Conservation (phyloP, 1,140 invertebrate genomes). For the Gonioctena quinquepunctata region DNA sequence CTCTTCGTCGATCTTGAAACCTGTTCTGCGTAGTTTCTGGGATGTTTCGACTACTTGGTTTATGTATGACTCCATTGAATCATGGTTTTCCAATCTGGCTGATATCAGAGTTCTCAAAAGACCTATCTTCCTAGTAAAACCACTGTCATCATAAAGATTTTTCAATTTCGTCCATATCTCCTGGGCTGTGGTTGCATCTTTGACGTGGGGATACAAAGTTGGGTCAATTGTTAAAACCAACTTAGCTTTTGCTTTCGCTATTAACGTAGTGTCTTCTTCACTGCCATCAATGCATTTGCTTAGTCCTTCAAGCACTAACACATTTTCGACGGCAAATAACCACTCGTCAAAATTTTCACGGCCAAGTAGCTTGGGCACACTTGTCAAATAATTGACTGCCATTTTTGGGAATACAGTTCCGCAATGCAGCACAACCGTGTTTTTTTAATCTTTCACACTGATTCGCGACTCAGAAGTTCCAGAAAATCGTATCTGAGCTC, state of each 20-base stretch:
- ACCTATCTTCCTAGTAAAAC: slow-evolving; percentile 22
- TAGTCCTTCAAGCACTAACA: slow-evolving; percentile 38
- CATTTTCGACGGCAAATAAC: slow-evolving; percentile 36
- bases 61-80: slow-evolving; percentile 29
- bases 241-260: slow-evolving; percentile 35
- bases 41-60: slow-evolving; percentile 35
- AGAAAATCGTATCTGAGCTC: too few species aligned
- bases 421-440: too few species aligned
- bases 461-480: too few species aligned
- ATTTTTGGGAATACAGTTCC: too few species aligned
- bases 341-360: slow-evolving; percentile 39
- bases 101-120: slow-evolving; percentile 28
- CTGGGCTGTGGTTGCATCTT: slow-evolving; percentile 15
- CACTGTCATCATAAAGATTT: slow-evolving; percentile 24
- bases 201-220: slow-evolving; percentile 29
- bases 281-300: slow-evolving; percentile 31
- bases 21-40: slow-evolving; percentile 44
- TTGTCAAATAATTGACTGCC: slow-evolving; percentile 33
- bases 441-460: too few species aligned
- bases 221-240: slow-evolving; percentile 30
- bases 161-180: slow-evolving; percentile 31
- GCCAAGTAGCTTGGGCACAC: slow-evolving; percentile 35
- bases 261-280: slow-evolving; percentile 19
- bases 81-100: slow-evolving; percentile 28
- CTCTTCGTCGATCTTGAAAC: slow-evolving; percentile 49